A percentile compares a stretch with the other conserved stretches of the same genome.
Evolutionary conservation across 2,888 invertebrate species (phyloP).

Genomic region (Neoscelio sp.): DNA sequence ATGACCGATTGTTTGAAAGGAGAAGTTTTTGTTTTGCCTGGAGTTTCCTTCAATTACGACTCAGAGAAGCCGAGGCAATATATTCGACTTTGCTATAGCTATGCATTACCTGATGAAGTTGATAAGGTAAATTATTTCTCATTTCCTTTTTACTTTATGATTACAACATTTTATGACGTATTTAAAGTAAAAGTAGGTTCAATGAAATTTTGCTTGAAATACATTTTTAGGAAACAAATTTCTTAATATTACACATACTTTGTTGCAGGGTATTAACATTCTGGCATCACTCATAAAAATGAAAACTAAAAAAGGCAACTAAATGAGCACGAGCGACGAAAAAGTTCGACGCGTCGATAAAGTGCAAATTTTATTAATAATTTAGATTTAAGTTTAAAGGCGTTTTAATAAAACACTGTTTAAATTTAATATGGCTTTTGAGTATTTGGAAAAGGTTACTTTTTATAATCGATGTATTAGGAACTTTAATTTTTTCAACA

Average conservation of each 20-base stretch:
- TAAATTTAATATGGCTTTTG: neutral
- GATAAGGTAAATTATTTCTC: constrained; percentile 83
- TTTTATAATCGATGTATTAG: neutral
- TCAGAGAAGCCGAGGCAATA: constrained; percentile 85
- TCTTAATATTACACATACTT: neutral
- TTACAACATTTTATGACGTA: neutral
- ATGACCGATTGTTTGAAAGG: constrained; percentile 87
- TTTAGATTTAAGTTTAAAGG: neutral
- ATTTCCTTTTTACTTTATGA: neutral
- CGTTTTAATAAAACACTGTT: neutral
- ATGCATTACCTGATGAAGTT: constrained; percentile 86
- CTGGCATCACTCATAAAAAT: constrained; percentile 7
- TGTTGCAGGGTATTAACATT: constrained; percentile 9
- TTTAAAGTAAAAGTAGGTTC: neutral
- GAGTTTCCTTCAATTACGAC: constrained; percentile 88
- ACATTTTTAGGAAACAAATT: too few relatives aligned
- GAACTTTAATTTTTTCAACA: too few relatives aligned
- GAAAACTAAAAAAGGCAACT: neutral
- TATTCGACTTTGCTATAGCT: constrained; percentile 89
- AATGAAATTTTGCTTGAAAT: too few relatives aligned
- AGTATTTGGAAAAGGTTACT: neutral
- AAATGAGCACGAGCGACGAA: too few relatives aligned
- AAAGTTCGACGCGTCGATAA: too few relatives aligned
- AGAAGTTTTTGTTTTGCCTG: constrained; percentile 88
- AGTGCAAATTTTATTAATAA: neutral